These are phyloP conservation scores for Sitta europaea DNA, from an alignment of 2,113 vertebrate species.

Conservation along the genomic window DNA sequence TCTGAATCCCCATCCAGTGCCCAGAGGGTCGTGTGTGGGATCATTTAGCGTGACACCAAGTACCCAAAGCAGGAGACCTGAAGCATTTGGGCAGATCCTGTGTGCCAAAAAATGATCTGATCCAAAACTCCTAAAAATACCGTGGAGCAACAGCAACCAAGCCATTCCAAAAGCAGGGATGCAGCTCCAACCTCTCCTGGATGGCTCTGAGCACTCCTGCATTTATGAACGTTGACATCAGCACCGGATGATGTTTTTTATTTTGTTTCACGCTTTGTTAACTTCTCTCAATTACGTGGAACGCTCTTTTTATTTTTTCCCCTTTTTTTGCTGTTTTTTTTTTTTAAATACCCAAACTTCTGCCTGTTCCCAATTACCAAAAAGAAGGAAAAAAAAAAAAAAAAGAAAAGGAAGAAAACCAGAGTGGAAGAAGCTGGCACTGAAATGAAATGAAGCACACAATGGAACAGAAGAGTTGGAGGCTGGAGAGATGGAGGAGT, in stretches of 20 bases:
- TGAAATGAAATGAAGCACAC: neutral
- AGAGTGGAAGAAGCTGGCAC: slow-evolving; percentile 15
- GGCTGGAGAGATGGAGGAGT: slow-evolving; percentile 29
- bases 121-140: neutral
- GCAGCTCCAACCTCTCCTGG: neutral
- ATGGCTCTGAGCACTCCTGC: neutral
- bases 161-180: neutral
- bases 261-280: slow-evolving; percentile 23
- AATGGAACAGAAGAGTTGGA: slow-evolving; percentile 2
- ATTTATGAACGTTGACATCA: slow-evolving; percentile 7
- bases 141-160: neutral
- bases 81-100: neutral
- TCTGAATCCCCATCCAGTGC: neutral
- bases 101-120: fast-evolving
- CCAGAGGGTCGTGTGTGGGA: fast-evolving
- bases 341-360: neutral
- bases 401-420: neutral
- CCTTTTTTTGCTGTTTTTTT: neutral
- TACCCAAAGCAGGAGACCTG: neutral
- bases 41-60: neutral
- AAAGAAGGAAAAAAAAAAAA: neutral
- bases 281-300: slow-evolving; percentile 7
- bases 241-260: slow-evolving; percentile 26
- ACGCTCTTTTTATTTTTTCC: neutral
- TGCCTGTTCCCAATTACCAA: slow-evolving; percentile 32